Evolutionary conservation across 2,797 vertebrate genomes (phyloP), one percentile per base, ranked within the genome.

Genomic region (Vespertilio murinus): DNA sequence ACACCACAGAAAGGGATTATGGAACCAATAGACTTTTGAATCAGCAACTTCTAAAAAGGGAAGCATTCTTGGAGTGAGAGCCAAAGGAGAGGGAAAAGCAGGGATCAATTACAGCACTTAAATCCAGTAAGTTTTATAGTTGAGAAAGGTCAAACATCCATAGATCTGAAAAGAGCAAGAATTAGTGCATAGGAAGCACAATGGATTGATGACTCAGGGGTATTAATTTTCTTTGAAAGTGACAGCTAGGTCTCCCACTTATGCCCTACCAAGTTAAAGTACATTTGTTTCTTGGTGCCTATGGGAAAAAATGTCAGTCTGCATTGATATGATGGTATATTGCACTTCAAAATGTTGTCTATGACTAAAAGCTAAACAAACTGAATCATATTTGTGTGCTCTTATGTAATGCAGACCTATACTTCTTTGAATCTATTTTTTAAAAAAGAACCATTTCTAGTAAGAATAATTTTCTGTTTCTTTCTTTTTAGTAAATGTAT

Each of bases 331-430:
- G 20, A 71, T 65, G 45, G 23, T 69, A 1, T 80, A 64, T 87
- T 91, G 94, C 69, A 85, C 23, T 81, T 81, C 87, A 75, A 20
- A 78, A 89, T 87, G n/a, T 30, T 84, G 42, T 93, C 61, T 88
- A 10, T 87, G 79, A 96, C 80, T 87, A 73, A 94, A 90, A 69
- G 30, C 14, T 69, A 16, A 35, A 61, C 30, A 94, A 64, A 73
- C 40, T 45, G 13, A 83, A 65, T 73, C 56, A 83, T 18, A 61
- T 54, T 79, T 82, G 45, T 89, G 75, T 75, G 13, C 25, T 84
- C 16, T 61, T 64, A 35, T 5, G 9, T 20, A 90, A 92, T 42
- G 42, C 23, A 47, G 45, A 91, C 40, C 12, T 69, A 30, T 2
- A 91, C 6, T 49, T 80, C 65, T 83, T 33, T 40, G 33, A 59